Conservation (phyloP, 2,888 invertebrate species). For the Ischnus inquisitorius region DNA sequence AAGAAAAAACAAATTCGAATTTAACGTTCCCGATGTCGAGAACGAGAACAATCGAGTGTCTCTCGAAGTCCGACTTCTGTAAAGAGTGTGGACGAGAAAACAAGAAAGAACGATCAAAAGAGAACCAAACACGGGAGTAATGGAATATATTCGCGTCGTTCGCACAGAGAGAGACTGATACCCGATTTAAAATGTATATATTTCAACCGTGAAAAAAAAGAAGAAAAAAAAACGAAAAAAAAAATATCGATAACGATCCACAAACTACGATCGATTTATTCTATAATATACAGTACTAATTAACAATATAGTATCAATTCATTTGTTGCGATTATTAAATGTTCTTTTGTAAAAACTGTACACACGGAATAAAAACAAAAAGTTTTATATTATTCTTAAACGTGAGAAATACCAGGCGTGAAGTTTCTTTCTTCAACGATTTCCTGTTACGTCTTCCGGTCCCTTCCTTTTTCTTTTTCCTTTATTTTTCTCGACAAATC, state of each 20-base stretch:
- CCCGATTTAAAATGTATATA: conserved; percentile 81
- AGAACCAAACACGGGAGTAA: conserved; percentile 40
- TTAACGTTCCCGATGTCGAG: no score
- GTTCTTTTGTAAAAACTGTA: conserved; percentile 82
- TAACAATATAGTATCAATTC: conserved; percentile 73
- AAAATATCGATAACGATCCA: conserved; percentile 68
- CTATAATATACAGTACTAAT: conserved; percentile 74
- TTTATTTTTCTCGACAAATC: conserved; percentile 1
- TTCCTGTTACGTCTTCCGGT: not conserved
- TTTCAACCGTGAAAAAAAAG: conserved; percentile 72
- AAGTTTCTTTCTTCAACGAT: conserved; percentile 15
- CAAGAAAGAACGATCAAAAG: conserved; percentile 7
- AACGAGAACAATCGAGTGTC: no score
- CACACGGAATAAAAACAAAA: conserved; percentile 79
- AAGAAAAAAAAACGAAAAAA: conserved; percentile 55
- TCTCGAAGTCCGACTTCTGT: no score
- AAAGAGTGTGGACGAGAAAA: conserved; percentile 35
- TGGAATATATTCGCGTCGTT: conserved; percentile 77
- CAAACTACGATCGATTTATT: conserved; percentile 71
- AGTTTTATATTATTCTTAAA: conserved; percentile 82
- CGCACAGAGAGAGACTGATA: conserved; percentile 82
- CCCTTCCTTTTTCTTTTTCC: not conserved
- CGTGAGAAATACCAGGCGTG: conserved; percentile 56
- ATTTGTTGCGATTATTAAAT: conserved; percentile 80
- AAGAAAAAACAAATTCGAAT: no score